Base-by-base conservation (phyloP, 2,113 vertebrate genomes). In the Kryptolebias marmoratus region DNA sequence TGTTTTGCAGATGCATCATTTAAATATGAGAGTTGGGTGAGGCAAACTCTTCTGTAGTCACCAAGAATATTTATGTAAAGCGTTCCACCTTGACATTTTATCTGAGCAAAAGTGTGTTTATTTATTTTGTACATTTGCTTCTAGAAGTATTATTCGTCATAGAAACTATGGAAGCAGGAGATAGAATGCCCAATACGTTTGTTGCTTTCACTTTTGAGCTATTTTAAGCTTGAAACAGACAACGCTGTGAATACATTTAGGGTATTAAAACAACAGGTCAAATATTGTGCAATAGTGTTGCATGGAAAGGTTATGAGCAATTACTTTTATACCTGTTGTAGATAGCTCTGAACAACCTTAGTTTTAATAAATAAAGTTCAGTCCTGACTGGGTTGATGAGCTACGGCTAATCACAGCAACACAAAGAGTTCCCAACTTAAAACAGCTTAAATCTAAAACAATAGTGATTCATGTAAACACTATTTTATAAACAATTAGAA, bases 1-100 rank as follows among this genome's bases (percentile, higher is more conserved):
- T 57, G 30, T n/a, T 68, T 75, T 47, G 61, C 67, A 77, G 45
- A 13, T 68, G 54, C 60, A 31, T 47, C 11, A 81, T 16, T 55
- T 64, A 11, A 82, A 74, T 64, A 53, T 27, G 5, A 22, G 28
- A 53, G 11, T 63, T 27, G n/a, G 36, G 12, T 44, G 12, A 39
- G 57, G 6, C 30, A 39, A 50, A 54, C 7, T 16, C 55, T 18
- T 47, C 15, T 11, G 1, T 39, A 44, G 31, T 62, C 12, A 54
- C 11, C 11, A 28, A 58, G 28, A 69, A 57, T 59, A 58, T 64
- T 58, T 55, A 3, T 63, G 27, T 62, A 18, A 18, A 42, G 8
- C 28, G 32, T 68, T 55, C 10, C 39, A 31, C 14, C 14, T 44
- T 5, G 50, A 42, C 2, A n/a, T 28, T 30, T 54, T 5, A n/a